Percentiles rank a stretch among this genome's conserved stretches.
These are phyloP conservation scores for Nipponacmea schrenckii DNA, from an alignment of 2,888 invertebrate genomes.

Conservation along the genomic window DNA sequence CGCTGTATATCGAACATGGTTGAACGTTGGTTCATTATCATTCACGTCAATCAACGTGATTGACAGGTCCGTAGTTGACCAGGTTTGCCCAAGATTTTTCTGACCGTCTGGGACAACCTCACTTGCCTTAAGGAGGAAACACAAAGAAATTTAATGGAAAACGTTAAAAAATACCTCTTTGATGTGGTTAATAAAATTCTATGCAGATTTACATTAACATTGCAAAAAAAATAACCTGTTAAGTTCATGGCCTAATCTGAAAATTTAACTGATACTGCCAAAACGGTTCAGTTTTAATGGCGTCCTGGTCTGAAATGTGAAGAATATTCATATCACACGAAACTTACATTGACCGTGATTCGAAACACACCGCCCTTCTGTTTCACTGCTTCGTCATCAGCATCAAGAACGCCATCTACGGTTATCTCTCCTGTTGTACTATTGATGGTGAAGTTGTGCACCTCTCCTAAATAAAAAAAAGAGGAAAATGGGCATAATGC, in stretches of 20 bases:
- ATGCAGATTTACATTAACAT: too few species aligned
- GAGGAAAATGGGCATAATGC: too few species aligned
- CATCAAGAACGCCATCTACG: constrained; percentile 18
- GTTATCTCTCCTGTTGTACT: constrained; percentile 7
- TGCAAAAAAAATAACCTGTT: too few species aligned
- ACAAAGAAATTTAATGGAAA: constrained; percentile 57
- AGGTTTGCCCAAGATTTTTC: constrained; percentile 48
- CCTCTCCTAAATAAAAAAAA: neutral
- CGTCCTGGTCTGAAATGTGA: too few species aligned
- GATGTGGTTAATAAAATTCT: too few species aligned
- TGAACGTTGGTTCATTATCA: constrained; percentile 74
- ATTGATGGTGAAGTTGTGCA: neutral
- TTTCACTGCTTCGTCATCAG: constrained; percentile 14
- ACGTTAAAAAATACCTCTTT: too few species aligned
- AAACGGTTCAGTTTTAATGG: too few species aligned
- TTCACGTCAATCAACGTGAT: constrained; percentile 68
- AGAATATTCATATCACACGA: too few species aligned
- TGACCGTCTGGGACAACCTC: constrained; percentile 46
- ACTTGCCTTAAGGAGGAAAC: constrained; percentile 45
- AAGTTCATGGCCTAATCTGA: too few species aligned
- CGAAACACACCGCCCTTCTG: constrained; percentile 22
- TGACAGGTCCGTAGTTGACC: constrained; percentile 63
- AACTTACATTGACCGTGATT: constrained; percentile 24
- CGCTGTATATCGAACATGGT: constrained; percentile 35
- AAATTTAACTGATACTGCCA: too few species aligned